phyloP scores from a whole-genome alignment of 2,888 invertebrate species.

The Lydus trimaculatus region DNA sequence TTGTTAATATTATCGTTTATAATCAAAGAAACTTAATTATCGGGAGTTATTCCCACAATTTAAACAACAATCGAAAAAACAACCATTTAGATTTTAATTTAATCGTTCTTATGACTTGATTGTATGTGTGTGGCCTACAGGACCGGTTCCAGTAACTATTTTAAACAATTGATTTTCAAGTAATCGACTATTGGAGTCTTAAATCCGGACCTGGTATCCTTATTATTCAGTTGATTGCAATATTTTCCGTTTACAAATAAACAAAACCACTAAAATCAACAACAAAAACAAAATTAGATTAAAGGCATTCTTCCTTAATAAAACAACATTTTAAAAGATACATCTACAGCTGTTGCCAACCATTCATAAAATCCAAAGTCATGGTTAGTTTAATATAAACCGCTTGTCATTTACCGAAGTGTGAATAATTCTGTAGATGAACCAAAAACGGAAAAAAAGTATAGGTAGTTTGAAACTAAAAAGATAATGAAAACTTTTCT shows the following conservation, averaged over 20 bases:
- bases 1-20: not conserved
- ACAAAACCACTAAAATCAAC: not conserved
- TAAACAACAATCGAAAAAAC: not conserved
- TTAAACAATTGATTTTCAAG: no score
- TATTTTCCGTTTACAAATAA: not conserved
- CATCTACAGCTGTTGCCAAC: conserved; percentile 20
- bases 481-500: no score
- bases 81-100: not conserved
- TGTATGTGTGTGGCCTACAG: not conserved
- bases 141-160: not conserved
- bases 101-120: not conserved
- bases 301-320: conserved; percentile 18
- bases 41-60: not conserved
- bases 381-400: conserved; percentile 14
- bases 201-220: not conserved
- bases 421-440: conserved; percentile 11
- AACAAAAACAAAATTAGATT: conserved; percentile 16
- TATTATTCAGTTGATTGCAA: no score
- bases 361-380: conserved; percentile 25
- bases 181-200: no score
- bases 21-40: not conserved
- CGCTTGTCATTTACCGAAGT: conserved; percentile 21
- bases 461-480: no score
- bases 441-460: not conserved
- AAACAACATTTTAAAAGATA: conserved; percentile 21